Base-by-base conservation (phyloP, 2,797 vertebrate species). In the Trichosurus vulpecula region DNA sequence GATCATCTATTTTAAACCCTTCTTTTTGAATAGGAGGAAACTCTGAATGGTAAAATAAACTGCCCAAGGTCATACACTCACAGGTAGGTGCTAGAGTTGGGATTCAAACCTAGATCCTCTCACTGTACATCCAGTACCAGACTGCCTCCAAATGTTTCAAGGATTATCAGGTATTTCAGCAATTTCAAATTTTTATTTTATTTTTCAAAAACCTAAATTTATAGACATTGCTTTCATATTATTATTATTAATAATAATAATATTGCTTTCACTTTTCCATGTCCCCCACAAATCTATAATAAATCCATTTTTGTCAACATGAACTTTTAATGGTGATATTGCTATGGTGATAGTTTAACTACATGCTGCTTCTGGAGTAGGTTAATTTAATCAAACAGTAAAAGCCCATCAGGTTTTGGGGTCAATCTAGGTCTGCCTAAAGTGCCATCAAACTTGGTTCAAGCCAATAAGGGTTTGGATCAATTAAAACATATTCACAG, bases 291-390 rank as follows among this genome's bases (percentile, higher is more conserved):
- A 87, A 10, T 51, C 41, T 81, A 81, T 25, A 81, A 10, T 81
- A 47, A 41, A 47, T 81, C 66, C 10, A 51, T 94, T 96, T 95
- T 57, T 10, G 47, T 95, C 94, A 91, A 31, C 53, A 66, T 66
- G 54, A 94, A 95, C 94, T 95, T 94, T 94, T 94, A 96, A 57
- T 95, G 54, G 93, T 31, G n/a, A 92, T 93, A 94, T 2, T 66
- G 61, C n/a, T 66, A n/a, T n/a, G 25, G 81, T 92, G 90, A 95
- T 52, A 52, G 92, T 96, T 91, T 56, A 96, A 93, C 93, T 91
- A 90, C 47, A 91, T 30, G 66, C 95, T 74, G 55, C 90, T 92
- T 87, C 41, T 95, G 74, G 12, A 96, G 81, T 47, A 11, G 53
- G 51, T 93, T 94, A 52, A 94, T 94, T 94, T 95, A 92, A 47